These are phyloP conservation scores for Mesorhabditis sp. DNA, from an alignment of 2,888 invertebrate species.

Conservation along the genomic window DNA sequence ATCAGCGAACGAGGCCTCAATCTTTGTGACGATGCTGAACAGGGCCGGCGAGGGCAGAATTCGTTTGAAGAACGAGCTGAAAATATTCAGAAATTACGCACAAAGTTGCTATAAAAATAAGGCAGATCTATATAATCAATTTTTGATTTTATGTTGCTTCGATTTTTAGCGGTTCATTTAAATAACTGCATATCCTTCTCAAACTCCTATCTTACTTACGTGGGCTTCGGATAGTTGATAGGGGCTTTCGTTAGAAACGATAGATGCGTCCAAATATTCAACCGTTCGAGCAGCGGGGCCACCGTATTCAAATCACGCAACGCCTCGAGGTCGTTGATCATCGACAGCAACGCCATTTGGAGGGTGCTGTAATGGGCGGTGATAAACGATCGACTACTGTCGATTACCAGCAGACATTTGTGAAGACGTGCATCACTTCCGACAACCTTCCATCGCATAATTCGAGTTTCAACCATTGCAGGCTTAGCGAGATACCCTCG, in stretches of 20 bases:
- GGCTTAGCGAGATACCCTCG: not conserved
- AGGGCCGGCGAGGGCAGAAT: not conserved
- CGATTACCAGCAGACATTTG: not conserved
- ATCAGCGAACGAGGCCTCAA: not conserved
- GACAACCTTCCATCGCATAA: not conserved
- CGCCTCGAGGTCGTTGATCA: not conserved
- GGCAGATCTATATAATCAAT: too few species aligned
- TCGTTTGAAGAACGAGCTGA: not conserved
- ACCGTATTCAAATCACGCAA: not conserved
- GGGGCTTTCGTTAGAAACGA: not conserved
- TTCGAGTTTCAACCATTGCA: conserved; percentile 1
- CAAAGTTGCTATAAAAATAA: too few species aligned
- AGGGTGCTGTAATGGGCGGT: not conserved
- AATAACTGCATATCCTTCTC: not conserved
- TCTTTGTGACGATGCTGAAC: not conserved
- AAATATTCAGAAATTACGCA: not conserved
- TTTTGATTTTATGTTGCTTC: too few species aligned
- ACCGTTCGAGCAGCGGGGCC: not conserved
- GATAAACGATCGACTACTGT: not conserved
- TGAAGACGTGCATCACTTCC: not conserved
- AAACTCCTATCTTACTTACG: not conserved
- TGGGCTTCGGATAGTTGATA: not conserved
- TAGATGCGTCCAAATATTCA: not conserved
- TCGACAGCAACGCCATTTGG: not conserved
- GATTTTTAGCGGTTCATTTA: not conserved